Percentiles rank a stretch among this genome's conserved stretches.
Evolutionary conservation across 2,797 vertebrate species (phyloP).

Genomic region (Fundulus diaphanus): DNA sequence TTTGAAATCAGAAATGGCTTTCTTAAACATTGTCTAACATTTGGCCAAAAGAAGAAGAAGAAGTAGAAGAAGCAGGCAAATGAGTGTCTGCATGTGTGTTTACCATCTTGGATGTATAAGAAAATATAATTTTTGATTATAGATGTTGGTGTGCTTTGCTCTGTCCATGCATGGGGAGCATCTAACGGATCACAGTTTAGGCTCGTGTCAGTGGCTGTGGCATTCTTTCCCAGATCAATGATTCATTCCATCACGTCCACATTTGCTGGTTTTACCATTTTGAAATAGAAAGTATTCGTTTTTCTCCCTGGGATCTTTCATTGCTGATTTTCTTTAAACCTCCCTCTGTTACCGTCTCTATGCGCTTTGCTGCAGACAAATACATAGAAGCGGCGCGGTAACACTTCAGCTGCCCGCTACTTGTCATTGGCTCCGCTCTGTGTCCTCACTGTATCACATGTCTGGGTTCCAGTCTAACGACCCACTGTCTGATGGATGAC

Average conservation of each 20-base stretch:
- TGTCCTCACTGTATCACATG: slow-evolving; percentile 21
- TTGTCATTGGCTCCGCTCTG: not conserved
- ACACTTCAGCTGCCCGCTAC: not conserved
- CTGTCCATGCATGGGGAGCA: too few species aligned
- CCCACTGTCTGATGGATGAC: slow-evolving; percentile 55
- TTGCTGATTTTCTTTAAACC: slow-evolving; percentile 12
- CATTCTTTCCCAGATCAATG: slow-evolving; percentile 40
- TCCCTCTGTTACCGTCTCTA: not conserved
- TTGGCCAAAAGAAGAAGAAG: too few species aligned
- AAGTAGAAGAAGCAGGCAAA: too few species aligned
- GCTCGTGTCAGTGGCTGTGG: slow-evolving; percentile 55
- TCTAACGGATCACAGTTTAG: too few species aligned
- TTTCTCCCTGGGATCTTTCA: not conserved
- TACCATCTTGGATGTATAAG: too few species aligned
- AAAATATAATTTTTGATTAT: not conserved
- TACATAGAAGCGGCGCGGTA: not conserved
- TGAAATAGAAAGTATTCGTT: slow-evolving; percentile 37
- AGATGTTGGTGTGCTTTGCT: not conserved
- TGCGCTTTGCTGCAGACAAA: not conserved
- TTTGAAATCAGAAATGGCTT: slow-evolving; percentile 28
- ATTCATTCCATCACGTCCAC: slow-evolving; percentile 35
- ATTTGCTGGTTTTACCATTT: slow-evolving; percentile 51
- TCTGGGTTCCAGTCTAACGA: slow-evolving; percentile 41
- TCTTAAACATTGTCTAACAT: slow-evolving; percentile 3
- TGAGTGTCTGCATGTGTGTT: too few species aligned